Evolutionary conservation across 2,888 invertebrate genomes (phyloP).

Genomic region (Patella caerulea): DNA sequence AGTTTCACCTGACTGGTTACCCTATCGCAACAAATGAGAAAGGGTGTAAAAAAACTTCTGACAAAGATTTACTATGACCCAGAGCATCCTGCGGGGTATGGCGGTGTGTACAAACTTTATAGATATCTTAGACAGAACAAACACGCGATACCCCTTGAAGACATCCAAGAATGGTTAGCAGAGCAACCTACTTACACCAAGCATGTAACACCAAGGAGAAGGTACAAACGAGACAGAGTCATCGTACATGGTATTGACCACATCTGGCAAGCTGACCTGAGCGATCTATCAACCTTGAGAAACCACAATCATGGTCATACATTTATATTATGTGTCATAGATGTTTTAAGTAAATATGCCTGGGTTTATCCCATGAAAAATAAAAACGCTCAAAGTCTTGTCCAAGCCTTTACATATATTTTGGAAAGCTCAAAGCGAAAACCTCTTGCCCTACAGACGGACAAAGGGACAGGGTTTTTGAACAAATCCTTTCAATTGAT

Average conservation of each 20-base stretch:
- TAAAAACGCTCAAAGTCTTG: slow-evolving; percentile 37
- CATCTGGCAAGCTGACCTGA: no score
- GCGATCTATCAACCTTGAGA: no score
- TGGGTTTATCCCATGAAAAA: slow-evolving; percentile 46
- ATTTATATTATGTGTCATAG: slow-evolving; percentile 52
- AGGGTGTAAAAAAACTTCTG: no score
- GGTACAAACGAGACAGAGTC: no score
- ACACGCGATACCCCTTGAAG: background rate
- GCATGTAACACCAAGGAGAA: no score
- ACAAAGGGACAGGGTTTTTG: slow-evolving; percentile 44
- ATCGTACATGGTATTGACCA: no score
- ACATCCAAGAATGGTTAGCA: background rate
- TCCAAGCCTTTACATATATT: slow-evolving; percentile 37
- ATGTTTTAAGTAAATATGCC: slow-evolving; percentile 46
- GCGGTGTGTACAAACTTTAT: background rate
- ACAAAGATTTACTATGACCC: slow-evolving; percentile 19
- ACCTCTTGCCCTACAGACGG: slow-evolving; percentile 39
- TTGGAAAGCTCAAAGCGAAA: slow-evolving; percentile 17
- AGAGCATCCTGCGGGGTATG: background rate
- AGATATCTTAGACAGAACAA: background rate
- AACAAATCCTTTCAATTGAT: slow-evolving; percentile 32
- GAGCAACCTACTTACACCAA: background rate
- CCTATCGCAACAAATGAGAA: no score
- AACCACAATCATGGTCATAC: slow-evolving; percentile 36
- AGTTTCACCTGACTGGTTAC: no score